A percentile compares a stretch with the other conserved stretches of the same genome.
phyloP scores from a whole-genome alignment of 2,797 vertebrate species.

The Alectoris magna region DNA sequence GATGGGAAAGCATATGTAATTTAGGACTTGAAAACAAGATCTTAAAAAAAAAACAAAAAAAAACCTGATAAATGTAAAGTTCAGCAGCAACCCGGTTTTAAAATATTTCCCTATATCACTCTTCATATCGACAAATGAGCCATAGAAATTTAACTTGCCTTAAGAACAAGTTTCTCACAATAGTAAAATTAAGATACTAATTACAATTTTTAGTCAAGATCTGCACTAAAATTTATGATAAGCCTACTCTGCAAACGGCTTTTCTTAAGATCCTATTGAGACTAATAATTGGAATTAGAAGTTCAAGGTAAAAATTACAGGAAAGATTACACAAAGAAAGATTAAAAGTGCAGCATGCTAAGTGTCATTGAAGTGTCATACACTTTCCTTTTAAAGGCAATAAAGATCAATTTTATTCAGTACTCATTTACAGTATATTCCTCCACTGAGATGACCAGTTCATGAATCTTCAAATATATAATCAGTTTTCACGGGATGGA shows the following conservation, averaged over 20 bases:
- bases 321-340: not conserved
- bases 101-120: not conserved
- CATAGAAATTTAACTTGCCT: not conserved
- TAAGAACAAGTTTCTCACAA: not conserved
- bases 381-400: not conserved
- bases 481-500: not conserved
- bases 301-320: not conserved
- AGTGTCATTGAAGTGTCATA: not conserved
- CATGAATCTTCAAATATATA: not conserved
- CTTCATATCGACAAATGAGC: not conserved
- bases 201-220: not conserved
- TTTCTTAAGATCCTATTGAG: not conserved
- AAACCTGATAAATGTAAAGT: not conserved
- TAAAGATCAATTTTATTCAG: not conserved
- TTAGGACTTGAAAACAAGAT: not conserved
- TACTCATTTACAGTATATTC: not conserved
- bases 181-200: not conserved
- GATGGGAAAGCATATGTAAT: not conserved
- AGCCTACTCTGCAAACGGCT: not conserved
- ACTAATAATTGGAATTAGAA: conserved; percentile 1
- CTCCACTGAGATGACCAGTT: not conserved
- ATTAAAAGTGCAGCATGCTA: not conserved
- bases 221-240: not conserved
- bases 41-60: not conserved
- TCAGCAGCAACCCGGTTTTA: accelerated